A percentile compares a stretch with the other conserved stretches of the same genome.
Evolutionary conservation across 2,797 vertebrate species (phyloP).

Genomic region (Hirundo rustica): DNA sequence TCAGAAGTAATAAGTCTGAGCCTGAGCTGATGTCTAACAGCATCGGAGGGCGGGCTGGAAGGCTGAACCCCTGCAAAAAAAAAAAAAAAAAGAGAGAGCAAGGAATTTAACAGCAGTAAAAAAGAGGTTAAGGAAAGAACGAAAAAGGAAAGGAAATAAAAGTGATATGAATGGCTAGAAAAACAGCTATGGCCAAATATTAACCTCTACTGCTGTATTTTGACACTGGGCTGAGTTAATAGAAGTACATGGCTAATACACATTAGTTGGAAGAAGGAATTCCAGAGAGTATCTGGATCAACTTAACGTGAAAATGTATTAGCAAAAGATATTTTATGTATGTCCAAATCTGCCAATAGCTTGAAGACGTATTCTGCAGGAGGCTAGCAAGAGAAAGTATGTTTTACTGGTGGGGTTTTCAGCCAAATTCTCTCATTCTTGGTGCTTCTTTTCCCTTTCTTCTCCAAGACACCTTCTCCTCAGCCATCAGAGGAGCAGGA

Average conservation of each 20-base stretch:
- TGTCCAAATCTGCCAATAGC: not conserved
- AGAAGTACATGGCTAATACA: not conserved
- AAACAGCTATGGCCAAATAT: not conserved
- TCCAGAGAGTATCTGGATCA: not conserved
- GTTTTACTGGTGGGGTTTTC: not conserved
- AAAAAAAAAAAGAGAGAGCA: constrained; percentile 1
- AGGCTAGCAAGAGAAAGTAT: not conserved
- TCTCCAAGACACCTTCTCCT: constrained; percentile 12
- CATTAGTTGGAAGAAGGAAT: not conserved
- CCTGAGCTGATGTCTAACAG: constrained; percentile 48
- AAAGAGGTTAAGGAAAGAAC: constrained; percentile 50
- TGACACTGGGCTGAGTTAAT: not conserved
- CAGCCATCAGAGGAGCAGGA: not conserved
- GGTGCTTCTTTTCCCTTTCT: constrained; percentile 6
- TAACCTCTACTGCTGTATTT: constrained; percentile 1
- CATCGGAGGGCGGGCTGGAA: not conserved
- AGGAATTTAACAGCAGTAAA: constrained; percentile 66
- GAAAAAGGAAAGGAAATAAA: constrained; percentile 56
- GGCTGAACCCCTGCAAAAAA: constrained; percentile 50
- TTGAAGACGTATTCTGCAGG: constrained; percentile 10
- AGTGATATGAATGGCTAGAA: constrained; percentile 35
- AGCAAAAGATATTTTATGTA: not conserved
- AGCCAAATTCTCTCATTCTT: not conserved
- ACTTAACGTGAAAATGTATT: not conserved
- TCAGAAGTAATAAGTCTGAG: constrained; percentile 68